These are phyloP conservation scores for Drosophila ambigua DNA, from an alignment of 1,140 invertebrate species.

Conservation along the genomic window DNA sequence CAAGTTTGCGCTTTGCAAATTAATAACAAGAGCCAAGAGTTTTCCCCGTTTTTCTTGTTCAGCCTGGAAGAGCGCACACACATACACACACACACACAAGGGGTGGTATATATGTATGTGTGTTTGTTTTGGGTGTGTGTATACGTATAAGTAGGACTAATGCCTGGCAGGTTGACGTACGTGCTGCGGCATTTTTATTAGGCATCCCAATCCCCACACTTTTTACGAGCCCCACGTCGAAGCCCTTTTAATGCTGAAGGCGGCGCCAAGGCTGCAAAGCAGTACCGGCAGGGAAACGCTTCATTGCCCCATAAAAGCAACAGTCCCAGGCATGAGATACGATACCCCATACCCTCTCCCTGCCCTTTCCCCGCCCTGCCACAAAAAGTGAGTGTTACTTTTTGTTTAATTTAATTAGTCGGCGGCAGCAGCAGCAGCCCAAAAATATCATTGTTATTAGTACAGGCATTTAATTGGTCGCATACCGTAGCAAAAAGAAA, in stretches of 20 bases:
- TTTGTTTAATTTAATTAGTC: constrained; percentile 78
- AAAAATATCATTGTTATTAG: constrained; percentile 67
- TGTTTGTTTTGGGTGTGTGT: constrained; percentile 20
- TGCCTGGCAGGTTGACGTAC: constrained; percentile 77
- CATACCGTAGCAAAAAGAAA: constrained; percentile 35
- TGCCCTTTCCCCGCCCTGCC: background rate
- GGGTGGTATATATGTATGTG: constrained; percentile 8
- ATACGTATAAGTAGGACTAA: constrained; percentile 58
- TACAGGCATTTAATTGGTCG: constrained; percentile 53
- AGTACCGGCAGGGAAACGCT: constrained; percentile 27
- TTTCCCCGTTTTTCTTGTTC: constrained; percentile 9
- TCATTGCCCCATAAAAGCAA: constrained; percentile 74
- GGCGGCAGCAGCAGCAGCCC: constrained; percentile 19
- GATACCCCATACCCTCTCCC: constrained; percentile 1
- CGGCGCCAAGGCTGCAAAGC: constrained; percentile 24
- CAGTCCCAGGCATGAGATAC: constrained; percentile 27
- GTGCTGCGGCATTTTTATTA: constrained; percentile 82
- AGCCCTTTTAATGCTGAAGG: constrained; percentile 58
- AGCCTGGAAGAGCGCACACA: background rate
- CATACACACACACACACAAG: constrained; percentile 5
- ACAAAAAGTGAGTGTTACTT: constrained; percentile 62
- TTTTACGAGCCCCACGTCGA: constrained; percentile 64
- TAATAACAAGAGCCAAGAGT: constrained; percentile 68
- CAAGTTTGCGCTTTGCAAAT: constrained; percentile 75
- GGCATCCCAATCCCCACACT: constrained; percentile 40